Conservation (phyloP, 1,140 invertebrate species). For the Pogonomyrmex barbatus region DNA sequence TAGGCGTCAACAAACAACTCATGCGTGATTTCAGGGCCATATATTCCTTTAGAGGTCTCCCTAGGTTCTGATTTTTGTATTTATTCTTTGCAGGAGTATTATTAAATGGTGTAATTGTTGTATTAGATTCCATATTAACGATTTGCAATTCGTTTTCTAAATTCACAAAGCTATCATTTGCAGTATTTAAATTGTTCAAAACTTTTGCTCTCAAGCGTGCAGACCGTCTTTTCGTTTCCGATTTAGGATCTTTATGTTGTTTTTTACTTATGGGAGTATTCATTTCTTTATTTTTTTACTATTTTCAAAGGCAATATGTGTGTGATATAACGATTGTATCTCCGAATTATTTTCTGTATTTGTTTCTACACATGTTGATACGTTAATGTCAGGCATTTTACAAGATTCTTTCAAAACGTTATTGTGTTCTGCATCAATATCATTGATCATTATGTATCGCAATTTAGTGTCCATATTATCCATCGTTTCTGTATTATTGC, state of each 20-base stretch:
- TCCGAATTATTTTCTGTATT: background rate
- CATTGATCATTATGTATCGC: too few relatives aligned
- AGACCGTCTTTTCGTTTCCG: background rate
- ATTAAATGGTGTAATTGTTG: background rate
- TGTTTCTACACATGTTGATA: background rate
- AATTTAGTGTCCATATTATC: background rate
- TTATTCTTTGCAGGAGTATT: background rate
- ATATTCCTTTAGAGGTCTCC: slow-evolving; percentile 73
- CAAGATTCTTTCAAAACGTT: background rate
- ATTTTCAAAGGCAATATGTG: background rate
- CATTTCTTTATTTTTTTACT: slow-evolving; percentile 49
- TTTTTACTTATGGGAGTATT: background rate
- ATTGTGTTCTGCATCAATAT: background rate
- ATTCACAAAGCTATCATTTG: slow-evolving; percentile 59
- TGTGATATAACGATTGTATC: background rate
- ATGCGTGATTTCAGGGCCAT: slow-evolving; percentile 75
- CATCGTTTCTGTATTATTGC: background rate
- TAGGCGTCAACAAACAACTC: slow-evolving; percentile 76
- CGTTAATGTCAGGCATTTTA: background rate
- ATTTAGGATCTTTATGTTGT: background rate
- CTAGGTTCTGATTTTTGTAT: slow-evolving; percentile 22
- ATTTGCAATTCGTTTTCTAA: slow-evolving; percentile 62
- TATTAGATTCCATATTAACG: background rate
- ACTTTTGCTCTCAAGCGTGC: slow-evolving; percentile 9
- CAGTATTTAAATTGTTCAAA: background rate